Conservation (phyloP, 2,113 vertebrate genomes). For the Chiloscyllium plagiosum region DNA sequence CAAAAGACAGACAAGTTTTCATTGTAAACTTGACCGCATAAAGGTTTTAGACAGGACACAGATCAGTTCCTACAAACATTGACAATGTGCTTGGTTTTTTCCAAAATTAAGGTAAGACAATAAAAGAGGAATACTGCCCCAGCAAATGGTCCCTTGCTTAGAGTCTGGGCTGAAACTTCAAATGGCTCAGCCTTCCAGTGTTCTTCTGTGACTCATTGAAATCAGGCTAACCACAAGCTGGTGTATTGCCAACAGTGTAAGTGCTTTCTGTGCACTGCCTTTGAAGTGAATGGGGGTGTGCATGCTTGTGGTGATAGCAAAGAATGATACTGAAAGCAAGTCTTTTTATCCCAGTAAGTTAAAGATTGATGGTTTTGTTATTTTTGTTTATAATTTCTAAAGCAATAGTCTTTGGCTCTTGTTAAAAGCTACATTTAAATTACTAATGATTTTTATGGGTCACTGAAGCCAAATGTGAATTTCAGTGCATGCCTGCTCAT, state of each 20-base stretch:
- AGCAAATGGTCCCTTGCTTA: slow-evolving; percentile 3
- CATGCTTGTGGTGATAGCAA: slow-evolving; percentile 77
- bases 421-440: slow-evolving; percentile 57
- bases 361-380: slow-evolving; percentile 99
- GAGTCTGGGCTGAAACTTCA: slow-evolving; percentile 5
- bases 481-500: slow-evolving; percentile 40
- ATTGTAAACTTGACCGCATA: slow-evolving; percentile 8
- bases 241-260: slow-evolving; percentile 85
- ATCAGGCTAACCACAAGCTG: slow-evolving; percentile 73
- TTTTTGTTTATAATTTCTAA: slow-evolving; percentile 89
- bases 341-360: slow-evolving; percentile 97
- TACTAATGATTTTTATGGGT: slow-evolving; percentile 69
- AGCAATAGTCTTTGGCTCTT: slow-evolving; percentile 63
- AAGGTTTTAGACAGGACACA: neutral
- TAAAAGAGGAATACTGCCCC: neutral
- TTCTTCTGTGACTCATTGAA: slow-evolving; percentile 23
- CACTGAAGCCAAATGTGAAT: slow-evolving; percentile 47
- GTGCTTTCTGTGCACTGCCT: slow-evolving; percentile 71
- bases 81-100: slow-evolving; percentile 22
- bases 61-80: neutral
- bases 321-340: slow-evolving; percentile 94
- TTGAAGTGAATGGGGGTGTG: slow-evolving; percentile 92
- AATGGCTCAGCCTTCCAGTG: slow-evolving; percentile 16
- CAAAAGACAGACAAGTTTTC: neutral
- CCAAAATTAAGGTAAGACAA: slow-evolving; percentile 24